These are phyloP conservation scores for Chaetodon trifasciatus DNA, from an alignment of 2,797 vertebrate species.

Conservation along the genomic window DNA sequence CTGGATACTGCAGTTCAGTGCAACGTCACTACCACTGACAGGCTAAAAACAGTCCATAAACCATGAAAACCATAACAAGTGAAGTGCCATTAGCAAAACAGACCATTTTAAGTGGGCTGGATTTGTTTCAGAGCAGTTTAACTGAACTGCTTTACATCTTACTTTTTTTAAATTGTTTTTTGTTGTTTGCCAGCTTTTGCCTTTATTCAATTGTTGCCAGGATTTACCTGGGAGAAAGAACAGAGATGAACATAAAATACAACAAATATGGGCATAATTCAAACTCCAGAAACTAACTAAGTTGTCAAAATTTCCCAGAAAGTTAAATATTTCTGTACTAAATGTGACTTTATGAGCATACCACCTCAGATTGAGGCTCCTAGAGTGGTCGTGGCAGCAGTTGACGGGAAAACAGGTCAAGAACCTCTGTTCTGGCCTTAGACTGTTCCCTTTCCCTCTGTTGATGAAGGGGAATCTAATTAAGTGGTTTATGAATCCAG, in stretches of 20 bases:
- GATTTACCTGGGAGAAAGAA: conserved; percentile 17
- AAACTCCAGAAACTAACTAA: conserved; percentile 10
- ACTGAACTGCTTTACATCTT: not conserved
- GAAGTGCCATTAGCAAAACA: not conserved
- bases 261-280: conserved; percentile 26
- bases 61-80: not conserved
- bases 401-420: conserved; percentile 17
- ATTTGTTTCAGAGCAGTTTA: conserved; percentile 1
- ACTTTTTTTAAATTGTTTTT: not conserved
- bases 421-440: conserved; percentile 18
- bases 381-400: conserved; percentile 8
- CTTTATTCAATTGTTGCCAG: conserved; percentile 20
- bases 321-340: not conserved
- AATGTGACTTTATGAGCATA: not conserved
- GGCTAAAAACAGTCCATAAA: not conserved
- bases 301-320: not conserved
- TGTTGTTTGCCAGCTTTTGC: conserved; percentile 17
- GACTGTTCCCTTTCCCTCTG: conserved; percentile 11
- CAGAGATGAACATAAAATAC: conserved; percentile 4
- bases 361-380: not conserved
- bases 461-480: conserved; percentile 46
- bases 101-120: not conserved
- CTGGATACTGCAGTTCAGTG: not conserved
- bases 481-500: conserved; percentile 48
- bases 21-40: not conserved